Base-by-base conservation (phyloP, 2,888 invertebrate genomes). In the Cancer borealis region DNA sequence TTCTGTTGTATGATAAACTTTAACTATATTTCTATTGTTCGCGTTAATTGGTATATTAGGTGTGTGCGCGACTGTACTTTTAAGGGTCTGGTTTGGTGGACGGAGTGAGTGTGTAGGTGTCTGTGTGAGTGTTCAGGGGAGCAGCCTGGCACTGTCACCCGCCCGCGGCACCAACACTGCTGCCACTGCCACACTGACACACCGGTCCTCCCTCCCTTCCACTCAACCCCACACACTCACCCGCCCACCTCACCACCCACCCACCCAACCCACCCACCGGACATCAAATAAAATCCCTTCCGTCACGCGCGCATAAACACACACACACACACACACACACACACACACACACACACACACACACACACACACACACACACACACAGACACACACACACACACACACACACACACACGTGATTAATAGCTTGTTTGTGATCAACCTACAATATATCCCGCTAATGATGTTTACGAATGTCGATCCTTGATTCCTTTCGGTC, bases 131-230 rank as follows among this genome's bases (percentile, higher is more conserved):
- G 73, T 73, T 73, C 26, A 1, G n/a, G 26, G 73, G 73, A 73
- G 73, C 73, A 21, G 21, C n/a, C 73, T 3, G 73, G 73, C 73
- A 73, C 73, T n/a, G 26, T 73, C 73, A 73, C 73, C 73, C 73
- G 73, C 73, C n/a, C 73, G 26, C 73, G 14, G 26, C 73, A 73
- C n/a, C 73, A 73, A 73, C 73, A n/a, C 73, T 73, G n/a, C 8
- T 73, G 73, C 73, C 73, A 73, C 73, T 73, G 73, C 73, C 73
- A n/a, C 73, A 73, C 73, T 73, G n/a, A 6, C n/a, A 73, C 73
- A n/a, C 4, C n/a, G 26, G 54, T 54, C 54, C 54, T 54, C 54
- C 54, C 73, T 8, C 73, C 54, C 54, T 54, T 17, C 54, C 73
- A 26, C 73, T n/a, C 73, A 21, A 73, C 73, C 73, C 73, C 73